Conservation (phyloP, 2,797 vertebrate species). For the Muscicapa comitata region DNA sequence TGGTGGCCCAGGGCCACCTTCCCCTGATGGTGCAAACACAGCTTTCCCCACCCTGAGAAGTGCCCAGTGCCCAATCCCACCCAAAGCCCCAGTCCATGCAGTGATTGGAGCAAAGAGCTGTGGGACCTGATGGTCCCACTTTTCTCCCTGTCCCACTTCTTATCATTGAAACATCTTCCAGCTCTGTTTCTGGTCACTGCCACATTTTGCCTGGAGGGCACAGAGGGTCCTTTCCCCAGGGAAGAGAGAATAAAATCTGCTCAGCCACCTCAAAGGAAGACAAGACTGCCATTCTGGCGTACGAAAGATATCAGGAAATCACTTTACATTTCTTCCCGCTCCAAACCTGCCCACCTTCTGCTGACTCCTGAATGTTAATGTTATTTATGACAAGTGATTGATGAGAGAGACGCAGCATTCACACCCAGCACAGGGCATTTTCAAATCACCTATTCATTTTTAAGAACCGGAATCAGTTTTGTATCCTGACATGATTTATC, state of each 20-base stretch:
- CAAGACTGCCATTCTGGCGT: background rate
- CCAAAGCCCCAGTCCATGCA: background rate
- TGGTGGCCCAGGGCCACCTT: rapidly evolving
- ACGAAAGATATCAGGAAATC: constrained; percentile 20
- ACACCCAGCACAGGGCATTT: constrained; percentile 37
- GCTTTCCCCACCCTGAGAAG: background rate
- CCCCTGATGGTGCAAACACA: background rate
- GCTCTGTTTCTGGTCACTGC: background rate
- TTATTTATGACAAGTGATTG: constrained; percentile 60
- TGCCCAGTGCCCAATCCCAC: rapidly evolving
- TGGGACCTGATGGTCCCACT: background rate
- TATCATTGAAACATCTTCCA: background rate
- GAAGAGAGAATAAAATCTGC: background rate
- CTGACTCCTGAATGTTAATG: constrained; percentile 52
- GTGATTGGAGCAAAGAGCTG: background rate
- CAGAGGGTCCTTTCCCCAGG: background rate
- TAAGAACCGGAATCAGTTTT: constrained; percentile 49
- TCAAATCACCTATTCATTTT: constrained; percentile 64
- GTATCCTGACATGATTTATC: constrained; percentile 52
- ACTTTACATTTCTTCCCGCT: background rate
- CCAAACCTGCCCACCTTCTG: constrained; percentile 15
- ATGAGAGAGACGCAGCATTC: constrained; percentile 39
- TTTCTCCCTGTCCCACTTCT: background rate
- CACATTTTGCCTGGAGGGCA: background rate
- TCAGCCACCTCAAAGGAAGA: background rate